Evolutionary conservation across 2,888 invertebrate genomes (phyloP), one percentile per base, ranked within the genome.

Genomic region (Leucania comma): DNA sequence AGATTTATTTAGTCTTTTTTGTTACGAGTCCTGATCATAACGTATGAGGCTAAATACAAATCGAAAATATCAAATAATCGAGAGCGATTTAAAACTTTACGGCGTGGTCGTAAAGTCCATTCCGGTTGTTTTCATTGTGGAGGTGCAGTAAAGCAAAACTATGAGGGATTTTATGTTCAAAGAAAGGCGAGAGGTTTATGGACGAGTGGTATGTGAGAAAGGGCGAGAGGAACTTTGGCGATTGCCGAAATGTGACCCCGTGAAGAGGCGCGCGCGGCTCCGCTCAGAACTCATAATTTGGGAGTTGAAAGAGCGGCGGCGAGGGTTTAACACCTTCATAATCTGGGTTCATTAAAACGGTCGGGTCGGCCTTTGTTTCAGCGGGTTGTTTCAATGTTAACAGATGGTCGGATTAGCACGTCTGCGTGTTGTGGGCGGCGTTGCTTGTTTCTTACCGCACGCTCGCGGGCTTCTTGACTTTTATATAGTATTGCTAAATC

Each of bases 241-340:
- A 91, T 92, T 93, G 93, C 94, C 94, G 94, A 94, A 94, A 94
- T 93, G 89, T 93, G 94, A 94, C 93, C 93, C 92, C 92, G 92
- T 91, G 91, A 92, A 93, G 92, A 84, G 82, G 75, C 84, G 82
- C 86, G 91, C 89, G 84, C 89, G 92, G 92, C 92, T 83, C 86
- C 87, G 86, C 88, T 91, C 92, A 91, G 91, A 93, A 93, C 92
- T 92, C 93, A 95, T 96, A 95, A 95, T 95, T 95, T 94, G 94
- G 91, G 87, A 95, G 94, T 95, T 94, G 94, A 95, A 95, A 95
- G 95, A 93, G 91, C 90, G 88, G 92, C 94, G 90, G 88, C 89
- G 92, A 91, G 88, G 93, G 93, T 94, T 95, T 96, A 95, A 95
- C 96, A 95, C 96, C 95, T 95, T 95, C 94, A 94, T 95, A 96